A percentile compares a stretch with the other conserved stretches of the same genome.
Evolutionary conservation across 2,113 vertebrate genomes (phyloP).

Genomic region (Lipophrys pholis): DNA sequence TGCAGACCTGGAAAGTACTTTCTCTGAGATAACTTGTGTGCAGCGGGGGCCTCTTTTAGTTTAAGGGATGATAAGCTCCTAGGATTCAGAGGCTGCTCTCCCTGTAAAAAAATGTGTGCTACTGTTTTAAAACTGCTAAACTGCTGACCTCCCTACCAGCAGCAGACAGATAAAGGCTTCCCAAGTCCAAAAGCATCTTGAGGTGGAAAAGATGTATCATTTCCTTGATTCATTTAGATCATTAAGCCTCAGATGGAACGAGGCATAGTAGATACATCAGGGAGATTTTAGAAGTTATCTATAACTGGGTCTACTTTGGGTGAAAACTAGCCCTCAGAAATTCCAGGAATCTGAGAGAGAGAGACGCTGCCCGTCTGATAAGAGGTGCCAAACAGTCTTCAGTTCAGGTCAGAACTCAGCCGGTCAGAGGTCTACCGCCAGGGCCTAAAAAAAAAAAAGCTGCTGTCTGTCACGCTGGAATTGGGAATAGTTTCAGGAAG

Average conservation of each 20-base stretch:
- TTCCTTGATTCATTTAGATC: conserved; percentile 14
- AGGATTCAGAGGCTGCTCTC: conserved; percentile 10
- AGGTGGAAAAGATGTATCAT: neutral
- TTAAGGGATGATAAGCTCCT: conserved; percentile 19
- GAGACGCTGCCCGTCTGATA: conserved; percentile 16
- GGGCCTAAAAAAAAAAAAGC: conserved; percentile 6
- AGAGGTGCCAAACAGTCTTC: conserved; percentile 12
- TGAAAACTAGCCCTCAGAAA: conserved; percentile 44
- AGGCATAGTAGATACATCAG: neutral
- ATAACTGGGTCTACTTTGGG: conserved; percentile 14
- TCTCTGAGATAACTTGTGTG: conserved; percentile 7
- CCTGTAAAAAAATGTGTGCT: conserved; percentile 24
- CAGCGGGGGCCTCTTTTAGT: neutral
- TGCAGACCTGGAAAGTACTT: neutral
- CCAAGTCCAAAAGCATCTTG: conserved; percentile 3
- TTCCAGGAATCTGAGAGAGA: conserved; percentile 48
- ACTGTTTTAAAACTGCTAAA: conserved; percentile 19
- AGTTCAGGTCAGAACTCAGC: conserved; percentile 39
- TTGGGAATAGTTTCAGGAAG: conserved; percentile 34
- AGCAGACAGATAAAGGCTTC: neutral
- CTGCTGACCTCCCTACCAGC: conserved; percentile 16
- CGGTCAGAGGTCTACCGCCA: conserved; percentile 6
- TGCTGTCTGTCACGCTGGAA: conserved; percentile 29
- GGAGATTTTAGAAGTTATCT: conserved; percentile 12
- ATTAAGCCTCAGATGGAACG: neutral